Conservation (phyloP, 2,113 vertebrate species). For the Benitochromis conjunctus region DNA sequence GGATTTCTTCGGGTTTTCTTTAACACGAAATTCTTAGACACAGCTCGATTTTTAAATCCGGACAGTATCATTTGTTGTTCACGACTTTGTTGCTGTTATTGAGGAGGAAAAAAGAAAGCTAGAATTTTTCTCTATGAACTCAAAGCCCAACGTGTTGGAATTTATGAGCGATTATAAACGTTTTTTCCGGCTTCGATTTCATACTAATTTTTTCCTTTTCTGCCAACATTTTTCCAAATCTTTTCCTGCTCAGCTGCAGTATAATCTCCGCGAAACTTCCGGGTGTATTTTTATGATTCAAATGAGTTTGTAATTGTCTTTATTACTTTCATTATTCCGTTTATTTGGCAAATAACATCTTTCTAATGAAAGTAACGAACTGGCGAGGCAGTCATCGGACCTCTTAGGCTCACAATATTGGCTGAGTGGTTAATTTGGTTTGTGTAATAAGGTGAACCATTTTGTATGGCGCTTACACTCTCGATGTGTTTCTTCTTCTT, state of each 20-base stretch:
- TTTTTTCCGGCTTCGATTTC: background rate
- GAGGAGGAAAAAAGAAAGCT: background rate
- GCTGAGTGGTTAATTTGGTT: conserved; percentile 82
- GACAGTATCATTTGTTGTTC: background rate
- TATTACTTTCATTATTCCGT: conserved; percentile 90
- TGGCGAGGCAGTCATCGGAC: conserved; percentile 82
- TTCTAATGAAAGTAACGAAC: conserved; percentile 94
- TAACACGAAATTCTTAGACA: background rate
- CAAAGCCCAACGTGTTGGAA: background rate
- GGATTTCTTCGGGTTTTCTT: background rate
- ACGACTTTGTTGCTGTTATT: background rate
- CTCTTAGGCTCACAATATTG: conserved; percentile 79
- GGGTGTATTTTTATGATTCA: conserved; percentile 78
- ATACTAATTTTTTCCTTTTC: background rate
- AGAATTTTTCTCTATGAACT: background rate
- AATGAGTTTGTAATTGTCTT: conserved; percentile 88
- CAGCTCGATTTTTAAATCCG: background rate
- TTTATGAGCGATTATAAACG: background rate
- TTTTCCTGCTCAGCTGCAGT: conserved; percentile 17
- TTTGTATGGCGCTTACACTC: conserved; percentile 38
- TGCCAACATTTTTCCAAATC: background rate
- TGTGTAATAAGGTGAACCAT: conserved; percentile 66
- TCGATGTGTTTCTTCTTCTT: background rate
- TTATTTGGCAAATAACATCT: conserved; percentile 89
- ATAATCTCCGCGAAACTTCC: conserved; percentile 46